Evolutionary conservation across 2,797 vertebrate genomes (phyloP).

Genomic region (Hoplostethus atlanticus): DNA sequence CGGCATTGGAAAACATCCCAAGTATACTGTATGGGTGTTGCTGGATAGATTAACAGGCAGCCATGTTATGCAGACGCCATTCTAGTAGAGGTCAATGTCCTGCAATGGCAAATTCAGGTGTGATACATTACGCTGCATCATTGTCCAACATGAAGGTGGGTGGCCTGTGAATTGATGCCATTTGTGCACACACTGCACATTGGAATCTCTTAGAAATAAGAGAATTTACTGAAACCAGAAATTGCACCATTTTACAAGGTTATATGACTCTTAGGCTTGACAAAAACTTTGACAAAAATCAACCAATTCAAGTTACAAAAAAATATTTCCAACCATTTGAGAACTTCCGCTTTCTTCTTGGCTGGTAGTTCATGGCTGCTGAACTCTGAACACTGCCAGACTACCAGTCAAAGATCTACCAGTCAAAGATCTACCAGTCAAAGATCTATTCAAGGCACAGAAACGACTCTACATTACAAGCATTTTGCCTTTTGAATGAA

Average conservation of each 20-base stretch:
- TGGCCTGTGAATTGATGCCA: conserved; percentile 8
- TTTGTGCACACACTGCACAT: not conserved
- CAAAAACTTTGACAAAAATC: conserved; percentile 8
- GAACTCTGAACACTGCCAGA: conserved; percentile 21
- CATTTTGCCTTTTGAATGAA: conserved; percentile 47
- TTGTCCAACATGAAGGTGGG: conserved; percentile 4
- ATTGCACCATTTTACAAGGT: conserved; percentile 12
- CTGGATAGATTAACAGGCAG: not conserved
- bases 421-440: too few species aligned
- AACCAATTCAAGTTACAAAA: not conserved
- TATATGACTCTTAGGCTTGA: not conserved
- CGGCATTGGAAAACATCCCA: conserved; percentile 47
- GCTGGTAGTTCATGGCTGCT: conserved; percentile 15
- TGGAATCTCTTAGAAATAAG: conserved; percentile 28
- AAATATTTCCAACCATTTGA: conserved; percentile 20
- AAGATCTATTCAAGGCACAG: conserved; percentile 24
- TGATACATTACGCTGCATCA: conserved; percentile 8
- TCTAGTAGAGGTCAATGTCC: conserved; percentile 9
- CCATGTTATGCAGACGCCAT: not conserved
- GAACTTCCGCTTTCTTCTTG: conserved; percentile 32
- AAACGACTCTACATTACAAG: conserved; percentile 32
- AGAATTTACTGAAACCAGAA: conserved; percentile 9
- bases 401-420: conserved; percentile 20
- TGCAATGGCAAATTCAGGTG: conserved; percentile 17
- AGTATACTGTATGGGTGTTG: conserved; percentile 28